These are phyloP conservation scores for Plectus sambesii DNA, from an alignment of 1,140 invertebrate genomes.

Conservation along the genomic window DNA sequence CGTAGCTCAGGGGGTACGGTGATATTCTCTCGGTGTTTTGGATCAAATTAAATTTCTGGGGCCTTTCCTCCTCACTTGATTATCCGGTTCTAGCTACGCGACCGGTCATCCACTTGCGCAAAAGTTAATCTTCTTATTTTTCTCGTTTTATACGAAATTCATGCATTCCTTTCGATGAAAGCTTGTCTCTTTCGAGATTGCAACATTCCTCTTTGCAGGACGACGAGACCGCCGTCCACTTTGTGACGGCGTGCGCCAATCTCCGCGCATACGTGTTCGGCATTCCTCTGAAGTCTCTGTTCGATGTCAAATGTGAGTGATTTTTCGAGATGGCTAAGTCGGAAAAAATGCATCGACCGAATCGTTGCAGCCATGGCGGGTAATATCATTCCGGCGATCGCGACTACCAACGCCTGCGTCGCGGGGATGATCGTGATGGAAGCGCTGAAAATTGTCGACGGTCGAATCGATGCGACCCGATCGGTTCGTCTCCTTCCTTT, in stretches of 20 bases:
- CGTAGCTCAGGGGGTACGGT: too few species aligned
- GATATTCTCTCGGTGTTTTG: too few species aligned
- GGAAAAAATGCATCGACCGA: constrained; percentile 7
- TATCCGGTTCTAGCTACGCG: too few species aligned
- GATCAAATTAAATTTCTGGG: too few species aligned
- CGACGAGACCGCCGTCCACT: constrained; percentile 82
- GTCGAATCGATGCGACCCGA: constrained; percentile 60
- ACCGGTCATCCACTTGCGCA: too few species aligned
- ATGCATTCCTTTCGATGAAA: too few species aligned
- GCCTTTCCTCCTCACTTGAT: too few species aligned
- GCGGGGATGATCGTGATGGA: constrained; percentile 83
- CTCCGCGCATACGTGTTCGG: constrained; percentile 80
- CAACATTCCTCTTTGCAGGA: constrained; percentile 53
- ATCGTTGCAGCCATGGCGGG: constrained; percentile 89
- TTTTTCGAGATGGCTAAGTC: constrained; percentile 6
- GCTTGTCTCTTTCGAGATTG: too few species aligned
- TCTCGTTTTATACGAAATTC: too few species aligned
- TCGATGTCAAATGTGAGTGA: constrained; percentile 81
- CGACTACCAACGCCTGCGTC: constrained; percentile 93
- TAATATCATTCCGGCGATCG: constrained; percentile 92
- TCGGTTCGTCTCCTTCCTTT: constrained; percentile 52
- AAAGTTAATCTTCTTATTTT: too few species aligned
- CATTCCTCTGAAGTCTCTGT: constrained; percentile 71
- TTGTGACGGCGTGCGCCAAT: constrained; percentile 87
- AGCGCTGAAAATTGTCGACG: constrained; percentile 65